phyloP scores from a whole-genome alignment of 2,797 vertebrate genomes.

The Fistularia commersonii region DNA sequence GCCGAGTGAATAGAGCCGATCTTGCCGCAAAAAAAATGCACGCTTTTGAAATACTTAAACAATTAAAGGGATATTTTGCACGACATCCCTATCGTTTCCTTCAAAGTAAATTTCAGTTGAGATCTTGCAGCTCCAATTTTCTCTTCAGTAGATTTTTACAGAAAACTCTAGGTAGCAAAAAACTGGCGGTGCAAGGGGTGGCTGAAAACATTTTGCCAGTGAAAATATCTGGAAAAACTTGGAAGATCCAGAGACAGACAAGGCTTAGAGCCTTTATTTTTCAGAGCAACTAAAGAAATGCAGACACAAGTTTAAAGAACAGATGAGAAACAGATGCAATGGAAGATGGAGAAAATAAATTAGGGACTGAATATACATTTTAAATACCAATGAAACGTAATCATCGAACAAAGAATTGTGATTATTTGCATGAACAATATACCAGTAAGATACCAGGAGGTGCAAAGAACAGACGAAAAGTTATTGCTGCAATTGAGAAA shows the following conservation, averaged over 20 bases:
- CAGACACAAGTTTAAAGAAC: neutral
- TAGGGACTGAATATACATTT: neutral
- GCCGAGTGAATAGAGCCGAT: slow-evolving; percentile 63
- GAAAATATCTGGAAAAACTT: neutral
- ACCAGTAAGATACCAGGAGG: too few relatives aligned
- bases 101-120: too few relatives aligned
- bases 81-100: too few relatives aligned
- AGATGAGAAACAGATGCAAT: neutral
- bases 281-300: neutral
- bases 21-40: slow-evolving; percentile 33
- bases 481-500: neutral
- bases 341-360: neutral
- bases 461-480: too few relatives aligned
- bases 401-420: too few relatives aligned
- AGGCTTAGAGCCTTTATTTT: slow-evolving; percentile 2
- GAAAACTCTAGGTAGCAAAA: too few relatives aligned
- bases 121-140: too few relatives aligned
- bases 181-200: too few relatives aligned
- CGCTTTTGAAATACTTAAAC: neutral
- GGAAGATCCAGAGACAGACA: slow-evolving; percentile 3
- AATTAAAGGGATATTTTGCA: neutral
- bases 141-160: too few relatives aligned
- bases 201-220: too few relatives aligned
- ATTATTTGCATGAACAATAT: too few relatives aligned
- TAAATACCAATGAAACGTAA: too few relatives aligned